Evolutionary conservation across 2,888 invertebrate genomes (phyloP), one percentile per base, ranked within the genome.

Genomic region (Criorhina ranunculi): DNA sequence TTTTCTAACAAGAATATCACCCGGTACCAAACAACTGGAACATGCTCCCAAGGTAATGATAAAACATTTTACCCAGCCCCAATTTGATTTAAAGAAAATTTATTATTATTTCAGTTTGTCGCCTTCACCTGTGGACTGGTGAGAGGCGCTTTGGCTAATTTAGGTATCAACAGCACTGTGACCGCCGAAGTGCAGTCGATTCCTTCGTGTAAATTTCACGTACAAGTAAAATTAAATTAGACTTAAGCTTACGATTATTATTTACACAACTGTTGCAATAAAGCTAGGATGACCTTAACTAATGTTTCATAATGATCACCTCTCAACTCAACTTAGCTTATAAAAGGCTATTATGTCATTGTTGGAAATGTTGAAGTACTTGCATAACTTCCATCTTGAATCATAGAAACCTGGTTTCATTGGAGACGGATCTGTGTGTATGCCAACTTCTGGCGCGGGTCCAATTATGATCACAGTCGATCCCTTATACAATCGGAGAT

Each of bases 101-200:
- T n/a, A n/a, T 8, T 75, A 69, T 53, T 49, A 86, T 78, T 87
- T 86, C 92, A 95, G 94, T 96, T 96, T 93, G 95, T 99, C 69
- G 97, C 98, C 1, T 98, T 98, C 90, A 98, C 99, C 0, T 99
- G 99, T 93, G 99, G 99, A 4, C 93, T 99, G 87, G 95, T 99
- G 67, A 93, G 99, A 89, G 99, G 99, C 37, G 98, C 98, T 57
- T 93, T 99, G 85, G 97, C 98, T 15, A 99, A 99, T 93, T 94
- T 99, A 83, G 98, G 98, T 78, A 96, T 98, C 86, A 96, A 95
- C 89, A 97, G 98, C 91, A 95, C 98, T 67, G 99, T 99, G 0
- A 99, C 98, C 12, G 98, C 98, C 4, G 98, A 99, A 93, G 96
- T 98, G 11, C 96, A 96, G 89, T 94, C 95, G 57, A 96, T 99